phyloP scores from a whole-genome alignment of 2,888 invertebrate species.

The Trichogramma evanescens region DNA sequence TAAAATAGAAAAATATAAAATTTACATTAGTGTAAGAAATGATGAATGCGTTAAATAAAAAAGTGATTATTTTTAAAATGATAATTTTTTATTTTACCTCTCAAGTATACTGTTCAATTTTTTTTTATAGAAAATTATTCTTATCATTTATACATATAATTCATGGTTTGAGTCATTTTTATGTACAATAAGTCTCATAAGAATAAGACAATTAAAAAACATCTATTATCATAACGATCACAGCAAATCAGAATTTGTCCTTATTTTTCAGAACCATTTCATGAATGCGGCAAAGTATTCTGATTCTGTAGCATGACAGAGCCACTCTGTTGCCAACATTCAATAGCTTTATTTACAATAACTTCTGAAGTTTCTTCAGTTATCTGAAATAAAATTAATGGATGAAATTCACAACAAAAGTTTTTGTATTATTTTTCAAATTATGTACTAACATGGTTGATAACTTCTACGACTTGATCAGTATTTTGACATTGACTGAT shows the following conservation, averaged over 20 bases:
- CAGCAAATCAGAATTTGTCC: constrained; percentile 10
- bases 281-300: constrained; percentile 25
- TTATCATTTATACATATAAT: no score
- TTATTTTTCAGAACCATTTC: constrained; percentile 5
- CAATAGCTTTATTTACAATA: constrained; percentile 78
- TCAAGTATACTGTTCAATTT: no score
- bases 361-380: constrained; percentile 74
- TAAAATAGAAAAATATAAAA: no score
- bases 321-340: constrained; percentile 78
- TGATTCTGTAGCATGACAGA: constrained; percentile 47
- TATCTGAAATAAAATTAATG: constrained; percentile 52
- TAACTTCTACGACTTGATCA: constrained; percentile 58
- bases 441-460: constrained; percentile 55
- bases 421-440: neutral
- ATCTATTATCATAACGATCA: constrained; percentile 6
- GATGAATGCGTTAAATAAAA: constrained; percentile 44
- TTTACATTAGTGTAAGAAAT: constrained; percentile 34
- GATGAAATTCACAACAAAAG: constrained; percentile 3
- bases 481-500: constrained; percentile 54
- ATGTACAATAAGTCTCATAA: neutral
- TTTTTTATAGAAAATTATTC: neutral
- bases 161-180: no score
- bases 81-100: neutral
- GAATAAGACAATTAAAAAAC: neutral
- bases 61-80: constrained; percentile 45